These are phyloP conservation scores for Anthopleura sola DNA, from an alignment of 64 coral and sea anemone species.

Conservation along the genomic window DNA sequence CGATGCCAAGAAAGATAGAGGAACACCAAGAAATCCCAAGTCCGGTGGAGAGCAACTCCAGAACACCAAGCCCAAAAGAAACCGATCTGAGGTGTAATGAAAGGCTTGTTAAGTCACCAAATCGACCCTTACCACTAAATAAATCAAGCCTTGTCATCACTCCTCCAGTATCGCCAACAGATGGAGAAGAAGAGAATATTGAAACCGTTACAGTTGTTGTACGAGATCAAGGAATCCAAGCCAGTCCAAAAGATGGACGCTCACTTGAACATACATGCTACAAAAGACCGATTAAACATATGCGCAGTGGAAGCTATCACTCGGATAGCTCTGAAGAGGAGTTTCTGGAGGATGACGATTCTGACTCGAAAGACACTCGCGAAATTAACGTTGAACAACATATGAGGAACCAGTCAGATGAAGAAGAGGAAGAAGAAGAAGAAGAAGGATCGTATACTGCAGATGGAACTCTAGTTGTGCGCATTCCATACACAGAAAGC, in stretches of 20 bases:
- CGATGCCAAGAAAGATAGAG: not conserved
- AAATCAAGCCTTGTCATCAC: constrained; percentile 81
- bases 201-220: constrained; percentile 73
- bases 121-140: constrained; percentile 41
- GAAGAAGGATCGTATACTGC: constrained; percentile 29
- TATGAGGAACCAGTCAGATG: constrained; percentile 1
- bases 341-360: constrained; percentile 16
- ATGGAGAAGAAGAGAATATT: constrained; percentile 44
- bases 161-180: constrained; percentile 81
- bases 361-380: constrained; percentile 1
- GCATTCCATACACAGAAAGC: constrained; percentile 27
- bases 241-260: constrained; percentile 37
- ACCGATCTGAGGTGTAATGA: constrained; percentile 42
- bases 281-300: constrained; percentile 24
- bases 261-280: constrained; percentile 33
- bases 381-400: not conserved
- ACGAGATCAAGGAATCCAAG: constrained; percentile 84
- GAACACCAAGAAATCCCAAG: not conserved
- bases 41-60: constrained; percentile 16
- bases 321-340: constrained; percentile 49
- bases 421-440: constrained; percentile 16
- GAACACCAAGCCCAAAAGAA: constrained; percentile 14
- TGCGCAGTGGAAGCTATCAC: constrained; percentile 2
- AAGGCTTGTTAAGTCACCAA: constrained; percentile 42
- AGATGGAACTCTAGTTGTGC: constrained; percentile 49